Evolutionary conservation across 1,140 invertebrate species (phyloP), one percentile per base, ranked within the genome.

Genomic region (Popillia japonica): DNA sequence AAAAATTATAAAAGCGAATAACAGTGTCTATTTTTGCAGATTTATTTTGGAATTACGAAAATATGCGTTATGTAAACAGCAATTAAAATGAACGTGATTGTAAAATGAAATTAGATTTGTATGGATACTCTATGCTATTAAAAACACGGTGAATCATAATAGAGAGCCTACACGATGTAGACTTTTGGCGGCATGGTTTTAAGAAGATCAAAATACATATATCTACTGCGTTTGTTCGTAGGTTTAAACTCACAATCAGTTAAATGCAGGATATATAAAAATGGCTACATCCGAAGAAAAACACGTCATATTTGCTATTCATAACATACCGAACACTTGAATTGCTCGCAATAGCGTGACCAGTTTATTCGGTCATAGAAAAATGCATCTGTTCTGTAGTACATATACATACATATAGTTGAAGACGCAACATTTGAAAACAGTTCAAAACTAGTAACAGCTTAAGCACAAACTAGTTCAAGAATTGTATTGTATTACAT

Each of bases 1-100:
- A 55, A 55, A 55, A 55, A 55, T 55, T 55, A 55, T 55, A 55
- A n/a, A 55, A 17, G 48, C 48, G 48, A 55, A 55, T 55, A 55
- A 55, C 17, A 17, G 11, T 17, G 14, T 2, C 48, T 55, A 55
- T 55, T 55, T 55, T 55, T 55, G 17, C n/a, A 17, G 3, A 6
- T n/a, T n/a, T 3, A 17, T 55, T 55, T 55, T 55, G 17, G 48
- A 55, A 55, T 55, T 55, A 55, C 14, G 17, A 55, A 55, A 55
- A 2, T 55, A 55, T 55, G 11, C 14, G 9, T 55, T 55, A 55
- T 17, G 48, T 55, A 55, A 55, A 55, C 48, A 55, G 48, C 6
- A 55, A 17, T 55, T 55, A 55, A 55, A 55, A 17, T 17, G 11
- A 55, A 2, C 48, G 2, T 55, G 48, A 55, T 55, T 55, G 48